Evolutionary conservation across 2,113 vertebrate genomes (phyloP).

Genomic region (Nyctibius bracteatus): DNA sequence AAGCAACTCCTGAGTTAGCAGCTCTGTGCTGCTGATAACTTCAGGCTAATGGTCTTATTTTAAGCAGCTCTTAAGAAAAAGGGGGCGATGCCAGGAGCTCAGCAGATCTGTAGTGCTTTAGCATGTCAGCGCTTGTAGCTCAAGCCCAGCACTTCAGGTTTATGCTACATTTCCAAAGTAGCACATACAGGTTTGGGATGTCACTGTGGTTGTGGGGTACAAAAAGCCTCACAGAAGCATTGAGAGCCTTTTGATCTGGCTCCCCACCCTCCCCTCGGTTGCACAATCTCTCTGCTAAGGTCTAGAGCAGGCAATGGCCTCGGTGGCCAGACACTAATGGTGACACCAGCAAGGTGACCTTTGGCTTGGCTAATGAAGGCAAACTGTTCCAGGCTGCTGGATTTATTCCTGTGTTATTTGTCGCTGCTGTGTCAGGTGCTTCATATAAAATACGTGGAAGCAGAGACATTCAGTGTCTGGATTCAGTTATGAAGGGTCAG

Average conservation of each 20-base stretch:
- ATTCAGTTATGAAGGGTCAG: conserved; percentile 46
- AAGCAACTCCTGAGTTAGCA: not conserved
- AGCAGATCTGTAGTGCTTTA: conserved; percentile 7
- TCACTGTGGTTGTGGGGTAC: not conserved
- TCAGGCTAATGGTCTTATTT: conserved; percentile 61
- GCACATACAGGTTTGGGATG: not conserved
- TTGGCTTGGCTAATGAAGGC: conserved; percentile 9
- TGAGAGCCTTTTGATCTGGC: not conserved
- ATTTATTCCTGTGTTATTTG: conserved; percentile 7
- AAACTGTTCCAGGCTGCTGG: not conserved
- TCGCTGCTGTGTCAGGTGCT: conserved; percentile 41
- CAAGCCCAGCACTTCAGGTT: not conserved
- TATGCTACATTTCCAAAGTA: not conserved
- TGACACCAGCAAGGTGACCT: conserved; percentile 24
- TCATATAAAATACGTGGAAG: not conserved
- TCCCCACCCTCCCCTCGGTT: not conserved
- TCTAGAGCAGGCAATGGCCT: not conserved
- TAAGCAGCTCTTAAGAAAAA: conserved; percentile 42
- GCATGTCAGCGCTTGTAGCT: not conserved
- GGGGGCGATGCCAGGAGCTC: not conserved
- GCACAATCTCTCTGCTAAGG: not conserved
- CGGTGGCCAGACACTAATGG: not conserved
- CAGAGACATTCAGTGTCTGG: conserved; percentile 20
- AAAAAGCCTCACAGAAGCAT: not conserved
- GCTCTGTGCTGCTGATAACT: conserved; percentile 13